Base-by-base conservation (phyloP, 1,140 invertebrate species). In the Drosophila obscura region DNA sequence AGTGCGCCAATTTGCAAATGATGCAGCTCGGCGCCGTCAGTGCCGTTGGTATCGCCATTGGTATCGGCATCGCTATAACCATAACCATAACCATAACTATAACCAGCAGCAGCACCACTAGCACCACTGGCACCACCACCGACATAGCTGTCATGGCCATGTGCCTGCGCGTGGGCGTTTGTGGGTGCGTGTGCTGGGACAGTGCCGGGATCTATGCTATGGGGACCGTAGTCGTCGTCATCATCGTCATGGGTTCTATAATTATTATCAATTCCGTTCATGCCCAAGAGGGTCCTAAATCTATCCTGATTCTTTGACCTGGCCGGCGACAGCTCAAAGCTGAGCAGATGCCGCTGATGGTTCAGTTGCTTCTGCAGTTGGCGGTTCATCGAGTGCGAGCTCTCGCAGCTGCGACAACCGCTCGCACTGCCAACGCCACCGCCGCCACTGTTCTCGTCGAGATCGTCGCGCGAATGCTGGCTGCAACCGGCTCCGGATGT, bases 311-410 rank as follows among this genome's bases (percentile, higher is more conserved):
- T 89, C 83, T 89, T 87, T 62, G 89, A 84, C 73, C 88, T 90
- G 39, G 84, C 83, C 74, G 91, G 74, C 65, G 90, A 81, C 55
- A 92, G 81, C 78, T 92, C 91, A 52, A 91, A 90, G 77, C 90
- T 91, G 67, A 92, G 83, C 77, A 92, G 73, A 67, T 91, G 85
- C 74, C 90, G 84, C 68, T 92, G 91, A 69, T 91, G 87, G 59
- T 92, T 92, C 58, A 92, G 82, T 90, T 92, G 91, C 67, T 90
- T 90, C 83, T 92, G 90, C 81, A 92, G 80, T 46, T 92, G 89
- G 56, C 90, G 91, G 56, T 89, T 91, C 91, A 92, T 92, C 31
- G 90, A 90, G 50, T 90, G 64, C 26, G 83, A 87, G 75, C 88
- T 91, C 74, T 91, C 90, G 67, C 88, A 91, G 73, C 88, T 91